Evolutionary conservation across 1,140 invertebrate genomes (phyloP).

Genomic region (Drosophila lacertosa): DNA sequence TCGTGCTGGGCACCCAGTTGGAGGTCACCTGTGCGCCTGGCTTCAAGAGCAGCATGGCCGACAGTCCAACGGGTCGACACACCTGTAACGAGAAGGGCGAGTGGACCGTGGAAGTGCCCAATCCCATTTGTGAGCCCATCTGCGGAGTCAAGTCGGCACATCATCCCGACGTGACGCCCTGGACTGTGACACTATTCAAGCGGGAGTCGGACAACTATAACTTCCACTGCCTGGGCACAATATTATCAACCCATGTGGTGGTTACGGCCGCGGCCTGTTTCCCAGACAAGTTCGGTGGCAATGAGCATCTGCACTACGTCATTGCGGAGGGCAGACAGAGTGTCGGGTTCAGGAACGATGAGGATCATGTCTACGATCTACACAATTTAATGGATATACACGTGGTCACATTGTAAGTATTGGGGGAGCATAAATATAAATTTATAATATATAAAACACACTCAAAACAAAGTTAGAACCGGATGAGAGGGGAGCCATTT

Average conservation of each 20-base stretch:
- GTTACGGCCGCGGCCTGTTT: not conserved
- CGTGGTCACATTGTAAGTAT: not conserved
- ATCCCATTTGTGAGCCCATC: constrained; percentile 25
- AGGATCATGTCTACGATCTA: constrained; percentile 6
- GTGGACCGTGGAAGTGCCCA: not conserved
- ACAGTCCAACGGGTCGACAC: not conserved
- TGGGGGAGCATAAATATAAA: too few species aligned
- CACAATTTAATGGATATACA: not conserved
- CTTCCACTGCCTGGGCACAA: constrained; percentile 47
- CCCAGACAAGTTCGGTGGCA: accelerated
- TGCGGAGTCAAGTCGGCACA: constrained; percentile 10
- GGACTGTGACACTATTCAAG: constrained; percentile 51
- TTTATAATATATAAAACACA: too few species aligned
- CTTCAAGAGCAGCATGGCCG: not conserved
- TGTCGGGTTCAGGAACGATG: not conserved
- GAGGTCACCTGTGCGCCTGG: constrained; percentile 36
- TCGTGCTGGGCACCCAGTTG: not conserved
- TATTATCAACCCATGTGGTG: not conserved
- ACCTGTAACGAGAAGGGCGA: constrained; percentile 3
- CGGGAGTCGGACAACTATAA: not conserved
- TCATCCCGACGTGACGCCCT: constrained; percentile 22
- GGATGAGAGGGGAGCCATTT: too few species aligned
- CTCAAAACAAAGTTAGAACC: too few species aligned
- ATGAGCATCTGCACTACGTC: not conserved
- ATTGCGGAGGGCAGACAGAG: constrained; percentile 2